Evolutionary conservation across 2,113 vertebrate species (phyloP), one percentile per base, ranked within the genome.

Genomic region (Carollia perspicillata): DNA sequence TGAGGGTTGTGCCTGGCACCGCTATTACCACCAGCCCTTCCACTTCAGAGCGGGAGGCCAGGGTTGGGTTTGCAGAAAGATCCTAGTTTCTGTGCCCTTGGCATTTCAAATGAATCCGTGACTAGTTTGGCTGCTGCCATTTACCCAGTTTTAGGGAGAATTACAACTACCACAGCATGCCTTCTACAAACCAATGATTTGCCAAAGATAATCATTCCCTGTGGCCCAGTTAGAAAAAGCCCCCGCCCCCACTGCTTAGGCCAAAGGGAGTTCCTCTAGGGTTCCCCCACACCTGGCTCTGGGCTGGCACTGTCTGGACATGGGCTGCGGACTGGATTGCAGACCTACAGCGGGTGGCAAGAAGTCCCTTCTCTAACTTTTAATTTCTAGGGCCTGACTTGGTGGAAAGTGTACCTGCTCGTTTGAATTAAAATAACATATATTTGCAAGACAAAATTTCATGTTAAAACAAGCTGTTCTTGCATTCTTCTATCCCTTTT

Each of bases 1-100:
- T 98, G 98, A 97, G 86, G 69, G 97, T 30, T 72, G 17, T 6
- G 4, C 55, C 66, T 69, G 40, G 42, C 35, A 74, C 60, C 33
- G 10, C 51, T 6, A 2, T 28, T 78, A 28, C 89, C 47, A 55
- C 30, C 58, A 78, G 33, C 26, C 49, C 37, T 69, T 16, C 28
- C 26, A 37, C 14, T 28, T n/a, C 37, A n/a, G 74, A 84, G 51
- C 49, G 47, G 72, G 30, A 83, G n/a, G 53, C 80, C 65, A 68
- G 66, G 88, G 72, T 35, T 88, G 33, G 33, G 55, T 80, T 53
- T 65, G 47, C 79, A 88, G 71, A 72, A 75, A 84, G 58, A 42
- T 65, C 44, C 33, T 75, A 72, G 33, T 90, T 93, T 93, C n/a
- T 14, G 35, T 91, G 44, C 13, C 37, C 37, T 79, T 35, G 18